Evolutionary conservation across 2,888 invertebrate species (phyloP).

Genomic region (Parnassius apollo): DNA sequence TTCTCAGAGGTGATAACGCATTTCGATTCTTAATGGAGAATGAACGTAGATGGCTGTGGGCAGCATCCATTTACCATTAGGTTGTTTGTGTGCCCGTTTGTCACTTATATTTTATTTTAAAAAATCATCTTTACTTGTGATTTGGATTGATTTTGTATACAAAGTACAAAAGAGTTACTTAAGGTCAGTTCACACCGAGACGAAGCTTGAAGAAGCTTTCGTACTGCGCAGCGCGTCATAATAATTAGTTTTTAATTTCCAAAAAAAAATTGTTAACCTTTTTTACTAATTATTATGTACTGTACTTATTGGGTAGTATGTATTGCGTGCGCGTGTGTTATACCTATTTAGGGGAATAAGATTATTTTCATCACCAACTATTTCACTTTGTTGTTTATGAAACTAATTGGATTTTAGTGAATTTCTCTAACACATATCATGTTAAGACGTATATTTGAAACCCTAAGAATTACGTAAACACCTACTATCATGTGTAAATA

Average conservation of each 20-base stretch:
- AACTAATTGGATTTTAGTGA: constrained; percentile 22
- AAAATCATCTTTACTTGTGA: neutral
- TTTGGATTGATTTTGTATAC: neutral
- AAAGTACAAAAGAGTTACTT: neutral
- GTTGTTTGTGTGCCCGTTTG: no score
- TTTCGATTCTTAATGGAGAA: no score
- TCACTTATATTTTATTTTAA: neutral
- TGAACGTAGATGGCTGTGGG: no score
- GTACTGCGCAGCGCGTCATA: no score
- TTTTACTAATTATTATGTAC: no score
- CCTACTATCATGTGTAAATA: constrained; percentile 25
- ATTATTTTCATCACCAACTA: constrained; percentile 14
- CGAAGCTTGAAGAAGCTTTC: no score
- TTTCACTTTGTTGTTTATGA: constrained; percentile 17
- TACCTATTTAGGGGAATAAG: neutral
- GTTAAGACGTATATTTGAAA: constrained; percentile 42
- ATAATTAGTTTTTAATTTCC: no score
- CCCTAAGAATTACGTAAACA: constrained; percentile 26
- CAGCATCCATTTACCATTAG: no score
- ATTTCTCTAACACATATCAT: constrained; percentile 26
- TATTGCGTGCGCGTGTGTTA: neutral
- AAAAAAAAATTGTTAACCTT: no score
- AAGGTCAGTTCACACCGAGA: no score
- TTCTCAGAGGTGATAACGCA: no score
- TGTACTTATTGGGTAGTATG: no score